phyloP scores from a whole-genome alignment of 2,888 invertebrate species.

The Pollenia angustigena region DNA sequence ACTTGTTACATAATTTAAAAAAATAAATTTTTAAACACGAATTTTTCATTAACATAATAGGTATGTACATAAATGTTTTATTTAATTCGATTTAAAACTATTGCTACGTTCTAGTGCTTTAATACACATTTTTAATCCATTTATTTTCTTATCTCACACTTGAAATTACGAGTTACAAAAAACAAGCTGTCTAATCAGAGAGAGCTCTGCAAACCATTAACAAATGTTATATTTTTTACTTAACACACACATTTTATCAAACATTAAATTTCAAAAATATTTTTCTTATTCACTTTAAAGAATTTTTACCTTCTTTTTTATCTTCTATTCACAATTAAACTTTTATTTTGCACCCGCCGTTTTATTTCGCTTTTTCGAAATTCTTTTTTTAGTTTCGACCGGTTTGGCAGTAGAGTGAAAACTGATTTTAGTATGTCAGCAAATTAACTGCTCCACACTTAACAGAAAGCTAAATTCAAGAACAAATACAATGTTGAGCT shows the following conservation, averaged over 20 bases:
- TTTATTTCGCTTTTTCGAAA: conserved; percentile 5
- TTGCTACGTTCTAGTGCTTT: neutral
- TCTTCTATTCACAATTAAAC: conserved; percentile 32
- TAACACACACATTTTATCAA: neutral
- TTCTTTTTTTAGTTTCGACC: conserved; percentile 72
- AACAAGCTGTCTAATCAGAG: conserved; percentile 24
- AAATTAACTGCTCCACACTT: conserved; percentile 64
- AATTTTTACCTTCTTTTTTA: conserved; percentile 46
- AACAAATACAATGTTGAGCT: conserved; percentile 52
- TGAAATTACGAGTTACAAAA: neutral
- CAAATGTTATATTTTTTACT: too few relatives aligned
- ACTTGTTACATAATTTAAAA: conserved; percentile 51
- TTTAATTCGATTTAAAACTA: conserved; percentile 13
- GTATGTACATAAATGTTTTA: neutral
- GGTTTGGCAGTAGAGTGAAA: conserved; percentile 79
- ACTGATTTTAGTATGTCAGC: conserved; percentile 74
- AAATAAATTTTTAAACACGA: too few relatives aligned
- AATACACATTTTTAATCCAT: neutral
- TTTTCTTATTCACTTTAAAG: neutral
- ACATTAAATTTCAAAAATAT: neutral
- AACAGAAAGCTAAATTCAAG: conserved; percentile 59
- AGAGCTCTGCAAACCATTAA: neutral
- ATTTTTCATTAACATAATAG: too few relatives aligned
- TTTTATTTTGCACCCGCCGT: conserved; percentile 42
- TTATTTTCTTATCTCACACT: neutral